Evolutionary conservation across 2,888 invertebrate species (phyloP), one percentile per base, ranked within the genome.

Genomic region (Heliconius hortense): DNA sequence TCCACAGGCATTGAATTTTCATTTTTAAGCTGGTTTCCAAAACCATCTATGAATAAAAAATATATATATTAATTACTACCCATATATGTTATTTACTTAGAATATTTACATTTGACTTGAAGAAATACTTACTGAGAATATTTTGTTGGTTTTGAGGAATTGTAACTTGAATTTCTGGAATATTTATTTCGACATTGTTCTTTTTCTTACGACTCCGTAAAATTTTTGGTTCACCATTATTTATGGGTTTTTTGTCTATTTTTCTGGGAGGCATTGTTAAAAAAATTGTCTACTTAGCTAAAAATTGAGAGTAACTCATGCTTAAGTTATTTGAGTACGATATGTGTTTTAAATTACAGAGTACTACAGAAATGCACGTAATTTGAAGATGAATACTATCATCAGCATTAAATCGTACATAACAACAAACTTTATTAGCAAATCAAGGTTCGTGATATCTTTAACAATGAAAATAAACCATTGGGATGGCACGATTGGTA

Each of bases 201-300:
- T 77, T 81, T 74, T 80, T 81, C 35, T 70, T 35, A 59, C 73
- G 80, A 18, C 73, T 77, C 69, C 79, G 79, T 15, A 72, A 18
- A 48, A 67, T 63, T 53, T 80, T 81, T 43, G 72, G 76, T 77
- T 69, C 78, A 10, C 63, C 26, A 10, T 56, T 60, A 43, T 74
- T 63, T 24, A 43, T 56, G n/a, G 74, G 35, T 72, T 24, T 66
- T 66, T 24, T 66, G 24, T 24, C 13, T 66, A 73, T 80, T 80
- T 84, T 84, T 79, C 80, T 84, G 39, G 85, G 84, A 67, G 85
- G 81, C 85, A 85, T 85, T 73, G 77, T 80, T 62, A 28, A 8
- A 56, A 39, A 59, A 73, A 35, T 70, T 64, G 15, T 28, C 24
- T 15, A 48, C 31, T 69, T 31, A 56, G 69, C 24, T 69, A 53